Evolutionary conservation across 2,113 vertebrate species (phyloP).

Genomic region (Spea bombifrons): DNA sequence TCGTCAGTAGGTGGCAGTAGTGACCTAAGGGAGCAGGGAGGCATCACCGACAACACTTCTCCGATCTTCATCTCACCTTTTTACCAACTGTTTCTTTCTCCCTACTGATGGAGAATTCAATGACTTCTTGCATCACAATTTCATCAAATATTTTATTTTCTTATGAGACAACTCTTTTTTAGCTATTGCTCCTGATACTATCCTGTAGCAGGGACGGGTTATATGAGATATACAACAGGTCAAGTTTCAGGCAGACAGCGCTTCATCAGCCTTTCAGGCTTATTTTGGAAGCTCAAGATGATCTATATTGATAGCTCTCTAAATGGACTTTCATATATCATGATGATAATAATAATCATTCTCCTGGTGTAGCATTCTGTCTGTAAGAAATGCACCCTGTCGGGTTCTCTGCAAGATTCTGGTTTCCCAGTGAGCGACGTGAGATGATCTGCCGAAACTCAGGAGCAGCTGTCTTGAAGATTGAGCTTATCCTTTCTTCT

Average conservation of each 20-base stretch:
- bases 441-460: neutral
- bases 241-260: neutral
- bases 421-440: too few relatives aligned
- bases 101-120: conserved; percentile 2
- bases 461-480: neutral
- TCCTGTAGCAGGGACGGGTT: neutral
- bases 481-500: neutral
- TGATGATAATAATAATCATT: neutral
- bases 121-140: neutral
- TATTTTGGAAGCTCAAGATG: neutral
- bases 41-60: neutral
- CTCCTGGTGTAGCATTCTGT: too few relatives aligned
- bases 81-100: neutral
- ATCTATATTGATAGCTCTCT: neutral
- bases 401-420: too few relatives aligned
- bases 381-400: too few relatives aligned
- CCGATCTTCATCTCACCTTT: neutral
- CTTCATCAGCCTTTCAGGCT: neutral
- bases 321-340: neutral
- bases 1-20: neutral
- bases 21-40: neutral
- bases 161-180: neutral
- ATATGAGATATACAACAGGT: neutral
- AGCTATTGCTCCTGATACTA: neutral
- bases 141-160: neutral